Evolutionary conservation across 1,140 invertebrate genomes (phyloP), one percentile per base, ranked within the genome.

Genomic region (Conus betulinus): DNA sequence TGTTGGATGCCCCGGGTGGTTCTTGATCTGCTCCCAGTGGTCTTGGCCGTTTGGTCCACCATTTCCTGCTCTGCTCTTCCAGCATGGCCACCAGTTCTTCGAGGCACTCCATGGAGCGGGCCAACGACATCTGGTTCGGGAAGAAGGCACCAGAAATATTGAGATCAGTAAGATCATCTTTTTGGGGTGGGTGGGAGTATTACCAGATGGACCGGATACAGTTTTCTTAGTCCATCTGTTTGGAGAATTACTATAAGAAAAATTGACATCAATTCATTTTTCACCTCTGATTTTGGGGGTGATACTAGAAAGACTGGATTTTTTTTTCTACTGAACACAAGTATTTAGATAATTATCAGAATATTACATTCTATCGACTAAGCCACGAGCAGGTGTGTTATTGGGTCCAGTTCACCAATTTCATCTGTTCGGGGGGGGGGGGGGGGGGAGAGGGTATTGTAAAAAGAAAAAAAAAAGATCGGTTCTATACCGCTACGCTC

Each of bases 21-120:
- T 85, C 52, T 83, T 87, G 15, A 83, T 23, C 39, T 78, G 39
- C 15, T 87, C 85, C 85, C 85, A 87, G 8, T 25, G 15, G 15
- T 76, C 71, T 52, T 55, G 51, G 25, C 71, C 85, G 52, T 27
- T n/a, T 27, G 20, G 1, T 53, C 53, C 10, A 52, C 51, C 53
- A 23, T 11, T 6, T 10, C 71, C 17, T 27, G 23, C 52, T 11
- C 2, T 87, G 71, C 71, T 87, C 52, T 27, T 79, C 20, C 71
- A 17, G 25, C 15, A 57, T 17, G 23, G 7, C n/a, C 5, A 55
- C 15, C 0, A 20, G 8, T 5, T 78, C 71, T 13, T 13, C 53
- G 10, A 78, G 15, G 7, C 25, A 25, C 8, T 78, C 71, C 11
- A 25, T n/a, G n/a, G 11, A 57, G 39, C 17, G 39, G 79, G 51